Percentiles rank a stretch among this genome's conserved stretches.
Evolutionary conservation across 2,888 invertebrate genomes (phyloP).

Genomic region (Harpalus rufipes): DNA sequence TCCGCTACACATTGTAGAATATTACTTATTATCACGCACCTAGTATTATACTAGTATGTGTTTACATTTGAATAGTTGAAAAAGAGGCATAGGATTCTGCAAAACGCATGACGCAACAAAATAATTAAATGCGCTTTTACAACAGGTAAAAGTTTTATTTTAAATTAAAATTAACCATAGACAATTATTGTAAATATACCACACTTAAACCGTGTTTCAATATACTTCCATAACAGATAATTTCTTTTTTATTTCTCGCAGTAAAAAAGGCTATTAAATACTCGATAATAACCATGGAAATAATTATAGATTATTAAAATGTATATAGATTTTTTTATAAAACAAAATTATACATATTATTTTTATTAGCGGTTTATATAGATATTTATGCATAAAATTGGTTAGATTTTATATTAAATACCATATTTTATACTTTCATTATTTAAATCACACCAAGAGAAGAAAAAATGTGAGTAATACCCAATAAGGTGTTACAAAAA

Average conservation of each 20-base stretch:
- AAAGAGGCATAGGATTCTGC: no score
- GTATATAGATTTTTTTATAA: constrained; percentile 19
- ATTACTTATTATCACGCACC: neutral
- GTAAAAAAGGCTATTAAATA: constrained; percentile 37
- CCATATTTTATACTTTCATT: neutral
- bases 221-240: neutral
- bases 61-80: no score
- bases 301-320: constrained; percentile 48
- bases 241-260: constrained; percentile 11
- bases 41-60: no score
- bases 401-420: neutral
- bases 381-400: constrained; percentile 6
- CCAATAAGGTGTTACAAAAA: no score
- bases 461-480: no score
- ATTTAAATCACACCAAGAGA: neutral
- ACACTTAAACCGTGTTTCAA: neutral
- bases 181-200: no score
- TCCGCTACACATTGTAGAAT: neutral
- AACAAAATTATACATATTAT: neutral
- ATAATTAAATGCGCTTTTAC: no score
- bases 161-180: no score
- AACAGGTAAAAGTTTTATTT: no score
- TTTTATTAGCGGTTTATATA: neutral
- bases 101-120: no score
- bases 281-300: neutral